These are phyloP conservation scores for Cydia strobilella DNA, from an alignment of 1,140 invertebrate genomes.

Conservation along the genomic window DNA sequence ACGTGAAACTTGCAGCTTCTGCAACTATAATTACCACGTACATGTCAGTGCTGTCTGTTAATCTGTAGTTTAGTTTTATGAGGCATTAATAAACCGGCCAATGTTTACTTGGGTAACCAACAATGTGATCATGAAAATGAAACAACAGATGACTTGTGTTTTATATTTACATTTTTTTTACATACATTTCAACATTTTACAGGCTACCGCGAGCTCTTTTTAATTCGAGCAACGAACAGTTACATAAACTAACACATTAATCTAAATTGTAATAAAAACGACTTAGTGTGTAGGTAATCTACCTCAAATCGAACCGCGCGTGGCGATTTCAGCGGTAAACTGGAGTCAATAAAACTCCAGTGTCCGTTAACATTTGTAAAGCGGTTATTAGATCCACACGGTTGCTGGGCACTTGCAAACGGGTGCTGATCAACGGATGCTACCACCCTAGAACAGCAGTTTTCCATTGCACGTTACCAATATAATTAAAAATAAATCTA, in stretches of 20 bases:
- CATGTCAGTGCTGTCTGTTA: not conserved
- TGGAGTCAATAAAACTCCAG: conserved; percentile 77
- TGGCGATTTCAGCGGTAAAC: conserved; percentile 58
- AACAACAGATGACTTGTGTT: conserved; percentile 71
- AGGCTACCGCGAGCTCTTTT: conserved; percentile 78
- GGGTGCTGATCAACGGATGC: too few relatives aligned
- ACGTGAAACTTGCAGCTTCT: not conserved
- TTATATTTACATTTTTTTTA: conserved; percentile 79
- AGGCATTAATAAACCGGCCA: conserved; percentile 37
- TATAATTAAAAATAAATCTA: too few relatives aligned
- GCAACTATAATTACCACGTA: not conserved
- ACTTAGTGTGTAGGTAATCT: conserved; percentile 71
- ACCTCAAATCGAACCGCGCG: conserved; percentile 56
- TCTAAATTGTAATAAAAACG: conserved; percentile 78
- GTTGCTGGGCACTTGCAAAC: too few relatives aligned
- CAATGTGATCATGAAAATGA: conserved; percentile 60
- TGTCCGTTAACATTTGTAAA: conserved; percentile 58
- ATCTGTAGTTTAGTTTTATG: conserved; percentile 47
- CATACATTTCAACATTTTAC: conserved; percentile 80
- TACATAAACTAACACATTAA: conserved; percentile 80
- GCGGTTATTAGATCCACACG: too few relatives aligned
- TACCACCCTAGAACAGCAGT: too few relatives aligned
- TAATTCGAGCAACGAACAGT: conserved; percentile 79
- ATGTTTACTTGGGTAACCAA: conserved; percentile 57
- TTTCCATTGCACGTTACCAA: too few relatives aligned